phyloP scores from a whole-genome alignment of 2,797 vertebrate genomes.

The Synaphobranchus kaupii region DNA sequence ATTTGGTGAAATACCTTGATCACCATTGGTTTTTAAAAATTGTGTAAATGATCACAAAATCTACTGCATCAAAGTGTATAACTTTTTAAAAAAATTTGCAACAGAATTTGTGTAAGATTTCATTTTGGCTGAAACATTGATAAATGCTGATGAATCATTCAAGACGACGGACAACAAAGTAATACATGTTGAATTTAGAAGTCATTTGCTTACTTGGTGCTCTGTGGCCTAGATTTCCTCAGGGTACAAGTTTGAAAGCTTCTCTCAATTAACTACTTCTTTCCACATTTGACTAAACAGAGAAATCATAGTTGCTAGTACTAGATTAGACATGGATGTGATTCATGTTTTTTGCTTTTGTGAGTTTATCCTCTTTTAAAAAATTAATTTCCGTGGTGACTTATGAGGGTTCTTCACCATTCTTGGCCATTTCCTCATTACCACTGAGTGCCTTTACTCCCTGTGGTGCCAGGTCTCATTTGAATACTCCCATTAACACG shows the following conservation, averaged over 20 bases:
- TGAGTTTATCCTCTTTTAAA: background rate
- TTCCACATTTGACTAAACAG: background rate
- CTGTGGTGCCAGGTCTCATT: conserved; percentile 3
- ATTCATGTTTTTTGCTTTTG: background rate
- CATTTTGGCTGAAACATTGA: too few species aligned
- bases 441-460: background rate
- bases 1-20: background rate
- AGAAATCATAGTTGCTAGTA: background rate
- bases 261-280: background rate
- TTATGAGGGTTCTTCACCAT: background rate
- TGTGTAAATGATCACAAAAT: background rate
- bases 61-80: too few species aligned
- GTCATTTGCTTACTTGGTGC: too few species aligned
- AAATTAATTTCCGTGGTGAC: background rate
- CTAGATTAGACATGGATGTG: background rate
- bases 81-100: too few species aligned
- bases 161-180: too few species aligned
- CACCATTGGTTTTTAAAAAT: background rate
- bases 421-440: background rate
- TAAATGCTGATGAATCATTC: too few species aligned
- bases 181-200: too few species aligned
- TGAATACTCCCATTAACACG: conserved; percentile 66
- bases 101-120: too few species aligned
- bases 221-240: too few species aligned
- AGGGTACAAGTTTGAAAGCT: background rate